phyloP scores from a whole-genome alignment of 2,113 vertebrate species.

The Vulpes ferrilata region DNA sequence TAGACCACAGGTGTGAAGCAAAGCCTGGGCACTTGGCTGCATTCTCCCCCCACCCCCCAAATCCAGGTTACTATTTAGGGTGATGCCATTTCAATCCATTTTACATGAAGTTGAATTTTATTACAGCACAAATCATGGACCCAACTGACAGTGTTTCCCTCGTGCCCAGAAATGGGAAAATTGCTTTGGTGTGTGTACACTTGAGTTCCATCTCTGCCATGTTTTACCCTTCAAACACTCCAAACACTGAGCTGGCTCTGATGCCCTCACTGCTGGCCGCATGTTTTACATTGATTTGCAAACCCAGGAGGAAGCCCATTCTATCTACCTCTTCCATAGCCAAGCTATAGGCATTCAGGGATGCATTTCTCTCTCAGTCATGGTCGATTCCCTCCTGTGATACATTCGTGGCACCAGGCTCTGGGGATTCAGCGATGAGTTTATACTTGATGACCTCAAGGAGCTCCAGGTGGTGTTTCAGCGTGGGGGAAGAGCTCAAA shows the following conservation, averaged over 20 bases:
- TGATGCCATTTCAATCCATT: not conserved
- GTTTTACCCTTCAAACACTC: not conserved
- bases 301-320: not conserved
- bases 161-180: not conserved
- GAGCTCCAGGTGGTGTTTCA: not conserved
- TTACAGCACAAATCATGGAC: not conserved
- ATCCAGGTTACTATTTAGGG: not conserved
- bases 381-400: rapidly evolving
- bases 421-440: not conserved
- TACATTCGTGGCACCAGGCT: not conserved
- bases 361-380: not conserved
- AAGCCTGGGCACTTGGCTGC: not conserved
- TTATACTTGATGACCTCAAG: not conserved
- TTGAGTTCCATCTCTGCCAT: rapidly evolving
- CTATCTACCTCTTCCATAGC: not conserved
- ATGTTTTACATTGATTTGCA: not conserved
- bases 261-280: not conserved
- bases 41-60: not conserved
- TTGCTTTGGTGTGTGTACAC: no score
- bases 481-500: not conserved
- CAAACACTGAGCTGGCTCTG: not conserved
- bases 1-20: not conserved
- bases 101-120: not conserved
- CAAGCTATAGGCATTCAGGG: not conserved
- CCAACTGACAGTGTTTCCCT: not conserved